These are phyloP conservation scores for Pseudochaenichthys georgianus DNA, from an alignment of 2,797 vertebrate genomes.

Conservation along the genomic window DNA sequence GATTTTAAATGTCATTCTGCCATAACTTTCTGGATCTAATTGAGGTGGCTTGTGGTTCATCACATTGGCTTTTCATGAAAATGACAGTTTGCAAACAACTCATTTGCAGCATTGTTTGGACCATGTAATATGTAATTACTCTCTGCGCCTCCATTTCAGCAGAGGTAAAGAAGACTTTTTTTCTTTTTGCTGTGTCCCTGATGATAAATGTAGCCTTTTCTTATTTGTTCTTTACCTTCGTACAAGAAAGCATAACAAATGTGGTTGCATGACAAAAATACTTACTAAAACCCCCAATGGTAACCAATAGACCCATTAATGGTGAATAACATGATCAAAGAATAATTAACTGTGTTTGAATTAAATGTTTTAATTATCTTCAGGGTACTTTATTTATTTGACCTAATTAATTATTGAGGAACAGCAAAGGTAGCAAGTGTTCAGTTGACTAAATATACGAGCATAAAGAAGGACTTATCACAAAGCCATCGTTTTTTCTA, in stretches of 20 bases:
- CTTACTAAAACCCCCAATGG: not conserved
- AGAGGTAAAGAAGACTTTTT: constrained; percentile 12
- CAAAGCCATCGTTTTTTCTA: not conserved
- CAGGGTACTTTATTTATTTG: constrained; percentile 22
- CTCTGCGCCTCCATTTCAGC: constrained; percentile 36
- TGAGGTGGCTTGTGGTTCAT: constrained; percentile 40
- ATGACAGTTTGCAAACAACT: constrained; percentile 59
- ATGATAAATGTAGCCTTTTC: constrained; percentile 16
- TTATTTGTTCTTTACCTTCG: not conserved
- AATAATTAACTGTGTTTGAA: constrained; percentile 1
- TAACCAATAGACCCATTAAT: not conserved
- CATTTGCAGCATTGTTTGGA: constrained; percentile 63
- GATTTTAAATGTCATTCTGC: constrained; percentile 65
- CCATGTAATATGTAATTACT: constrained; percentile 52
- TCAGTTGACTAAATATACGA: constrained; percentile 39
- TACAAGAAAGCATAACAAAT: constrained; percentile 11
- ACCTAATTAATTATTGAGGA: constrained; percentile 25
- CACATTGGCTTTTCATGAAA: constrained; percentile 40
- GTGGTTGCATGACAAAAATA: not conserved
- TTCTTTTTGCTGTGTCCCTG: constrained; percentile 8
- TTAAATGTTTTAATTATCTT: constrained; percentile 9
- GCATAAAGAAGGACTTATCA: constrained; percentile 25
- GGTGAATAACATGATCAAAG: constrained; percentile 2
- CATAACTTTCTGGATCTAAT: constrained; percentile 67
- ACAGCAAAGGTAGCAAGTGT: not conserved